Percentiles rank a stretch among this genome's conserved stretches.
Conservation (phyloP, 2,797 vertebrate species). For the Salarias fasciatus region DNA sequence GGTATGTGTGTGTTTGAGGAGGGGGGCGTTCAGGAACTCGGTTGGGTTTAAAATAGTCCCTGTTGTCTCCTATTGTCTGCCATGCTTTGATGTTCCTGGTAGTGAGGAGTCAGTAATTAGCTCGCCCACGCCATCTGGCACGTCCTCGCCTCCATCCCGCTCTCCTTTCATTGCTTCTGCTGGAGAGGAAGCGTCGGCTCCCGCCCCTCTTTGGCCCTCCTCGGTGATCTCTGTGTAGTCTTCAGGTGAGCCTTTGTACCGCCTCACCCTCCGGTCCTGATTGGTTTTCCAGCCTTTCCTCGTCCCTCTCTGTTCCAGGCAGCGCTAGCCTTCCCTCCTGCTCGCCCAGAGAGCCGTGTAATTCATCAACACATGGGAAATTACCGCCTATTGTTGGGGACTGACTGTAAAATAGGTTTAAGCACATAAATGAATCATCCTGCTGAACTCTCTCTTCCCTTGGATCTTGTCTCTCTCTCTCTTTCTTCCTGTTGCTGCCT, state of each 20-base stretch:
- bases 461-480: slow-evolving; percentile 6
- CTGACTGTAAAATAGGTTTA: slow-evolving; percentile 70
- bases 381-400: slow-evolving; percentile 67
- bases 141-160: slow-evolving; percentile 28
- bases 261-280: too few species aligned
- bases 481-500: neutral
- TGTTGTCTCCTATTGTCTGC: slow-evolving; percentile 68
- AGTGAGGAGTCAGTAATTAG: slow-evolving; percentile 68
- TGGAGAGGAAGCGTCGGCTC: too few species aligned
- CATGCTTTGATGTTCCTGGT: slow-evolving; percentile 57
- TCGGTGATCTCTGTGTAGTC: too few species aligned
- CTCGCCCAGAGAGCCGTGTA: slow-evolving; percentile 49
- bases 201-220: neutral
- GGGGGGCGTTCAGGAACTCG: slow-evolving; percentile 21
- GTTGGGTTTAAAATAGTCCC: slow-evolving; percentile 63
- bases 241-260: too few species aligned
- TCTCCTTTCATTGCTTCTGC: too few species aligned
- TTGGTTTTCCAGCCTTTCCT: neutral
- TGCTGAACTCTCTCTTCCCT: slow-evolving; percentile 24
- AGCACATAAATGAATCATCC: slow-evolving; percentile 69
- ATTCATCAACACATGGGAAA: slow-evolving; percentile 70
- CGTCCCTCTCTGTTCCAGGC: slow-evolving; percentile 20
- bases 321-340: slow-evolving; percentile 32
- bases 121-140: slow-evolving; percentile 48
- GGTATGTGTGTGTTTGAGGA: slow-evolving; percentile 20